Percentiles rank a stretch among this genome's conserved stretches.
Conservation (phyloP, 2,888 invertebrate species). For the Seira musarum region DNA sequence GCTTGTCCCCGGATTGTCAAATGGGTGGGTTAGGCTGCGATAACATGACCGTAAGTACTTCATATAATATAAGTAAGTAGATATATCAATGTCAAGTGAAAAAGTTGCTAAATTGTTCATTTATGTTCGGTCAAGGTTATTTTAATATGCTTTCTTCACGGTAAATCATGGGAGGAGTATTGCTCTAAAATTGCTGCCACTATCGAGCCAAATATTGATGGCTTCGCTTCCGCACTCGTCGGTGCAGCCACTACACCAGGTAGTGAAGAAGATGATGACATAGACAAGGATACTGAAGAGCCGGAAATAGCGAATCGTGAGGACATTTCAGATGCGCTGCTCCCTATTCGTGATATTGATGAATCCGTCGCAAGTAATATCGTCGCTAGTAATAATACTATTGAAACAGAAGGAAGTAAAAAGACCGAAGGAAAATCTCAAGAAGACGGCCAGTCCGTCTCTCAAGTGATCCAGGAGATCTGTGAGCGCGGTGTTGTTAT, state of each 20-base stretch:
- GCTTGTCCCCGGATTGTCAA: slow-evolving; percentile 96
- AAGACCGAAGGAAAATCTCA: slow-evolving; percentile 28
- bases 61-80: not conserved
- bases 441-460: slow-evolving; percentile 22
- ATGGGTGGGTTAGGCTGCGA: slow-evolving; percentile 98
- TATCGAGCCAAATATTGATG: slow-evolving; percentile 49
- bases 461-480: slow-evolving; percentile 11
- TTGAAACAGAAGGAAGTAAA: slow-evolving; percentile 20
- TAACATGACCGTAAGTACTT: slow-evolving; percentile 90
- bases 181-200: slow-evolving; percentile 71
- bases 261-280: not conserved
- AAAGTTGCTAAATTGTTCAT: not conserved
- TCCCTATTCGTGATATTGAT: slow-evolving; percentile 39
- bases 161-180: slow-evolving; percentile 74
- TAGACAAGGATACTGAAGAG: slow-evolving; percentile 16
- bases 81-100: not conserved
- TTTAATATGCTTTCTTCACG: slow-evolving; percentile 84
- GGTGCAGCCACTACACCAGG: too few species aligned
- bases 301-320: slow-evolving; percentile 22
- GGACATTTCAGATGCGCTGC: too few species aligned
- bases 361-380: slow-evolving; percentile 45
- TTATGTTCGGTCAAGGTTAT: slow-evolving; percentile 74
- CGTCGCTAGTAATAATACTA: not conserved
- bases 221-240: slow-evolving; percentile 30
- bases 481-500: slow-evolving; percentile 19